A percentile compares a stretch with the other conserved stretches of the same genome.
phyloP scores from a whole-genome alignment of 2,888 invertebrate genomes.

The Eurois occulta region DNA sequence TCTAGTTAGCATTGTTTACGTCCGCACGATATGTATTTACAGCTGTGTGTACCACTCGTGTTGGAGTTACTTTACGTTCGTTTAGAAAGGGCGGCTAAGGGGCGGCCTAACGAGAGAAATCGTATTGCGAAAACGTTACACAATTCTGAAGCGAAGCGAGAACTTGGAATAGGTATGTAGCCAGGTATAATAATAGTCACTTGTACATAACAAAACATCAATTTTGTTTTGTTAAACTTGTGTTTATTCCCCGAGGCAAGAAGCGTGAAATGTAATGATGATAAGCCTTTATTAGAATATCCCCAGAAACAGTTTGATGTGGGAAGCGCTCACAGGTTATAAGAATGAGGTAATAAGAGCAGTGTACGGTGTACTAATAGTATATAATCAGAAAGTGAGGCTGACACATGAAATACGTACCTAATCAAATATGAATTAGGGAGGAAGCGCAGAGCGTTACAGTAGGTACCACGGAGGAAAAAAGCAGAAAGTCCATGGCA shows the following conservation, averaged over 20 bases:
- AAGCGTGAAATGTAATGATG: constrained; percentile 55
- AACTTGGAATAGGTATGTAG: constrained; percentile 8
- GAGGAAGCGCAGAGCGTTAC: constrained; percentile 41
- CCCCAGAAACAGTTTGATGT: constrained; percentile 44
- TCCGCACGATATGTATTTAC: constrained; percentile 43
- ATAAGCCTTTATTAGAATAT: constrained; percentile 50
- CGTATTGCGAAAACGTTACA: constrained; percentile 40
- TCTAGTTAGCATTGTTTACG: constrained; percentile 66
- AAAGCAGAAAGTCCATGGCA: not conserved
- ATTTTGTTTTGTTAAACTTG: constrained; percentile 10
- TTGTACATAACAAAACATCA: not conserved
- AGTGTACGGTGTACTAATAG: constrained; percentile 46
- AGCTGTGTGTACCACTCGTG: constrained; percentile 14
- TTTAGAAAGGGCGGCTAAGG: constrained; percentile 54
- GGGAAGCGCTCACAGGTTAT: constrained; percentile 42
- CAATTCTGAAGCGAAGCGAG: constrained; percentile 12
- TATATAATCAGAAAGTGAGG: constrained; percentile 46
- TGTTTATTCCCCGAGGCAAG: constrained; percentile 15
- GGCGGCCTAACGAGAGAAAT: constrained; percentile 59
- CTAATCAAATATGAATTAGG: constrained; percentile 71
- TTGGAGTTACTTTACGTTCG: constrained; percentile 35
- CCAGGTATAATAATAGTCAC: not conserved
- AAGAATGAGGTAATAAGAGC: constrained; percentile 53
- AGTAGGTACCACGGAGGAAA: not conserved
- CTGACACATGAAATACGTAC: constrained; percentile 46